These are phyloP conservation scores for Hypomecis punctinalis DNA, from an alignment of 2,888 invertebrate species.

Conservation along the genomic window DNA sequence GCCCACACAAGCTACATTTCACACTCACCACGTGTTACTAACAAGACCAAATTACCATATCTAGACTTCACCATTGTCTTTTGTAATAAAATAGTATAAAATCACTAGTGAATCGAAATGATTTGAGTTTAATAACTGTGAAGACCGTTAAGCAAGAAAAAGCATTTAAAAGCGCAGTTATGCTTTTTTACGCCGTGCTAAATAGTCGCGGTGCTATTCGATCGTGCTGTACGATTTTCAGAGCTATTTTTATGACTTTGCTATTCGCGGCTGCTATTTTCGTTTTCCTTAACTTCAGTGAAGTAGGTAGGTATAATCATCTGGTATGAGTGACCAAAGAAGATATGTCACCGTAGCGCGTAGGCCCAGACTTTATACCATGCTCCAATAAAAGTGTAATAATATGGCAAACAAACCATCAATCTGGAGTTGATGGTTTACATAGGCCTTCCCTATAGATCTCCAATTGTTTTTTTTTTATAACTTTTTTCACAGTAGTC, in stretches of 20 bases:
- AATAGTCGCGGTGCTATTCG: constrained; percentile 10
- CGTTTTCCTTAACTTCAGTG: too few relatives aligned
- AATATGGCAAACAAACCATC: too few relatives aligned
- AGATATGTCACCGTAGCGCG: too few relatives aligned
- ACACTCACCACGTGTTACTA: constrained; percentile 16
- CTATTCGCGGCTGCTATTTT: background rate
- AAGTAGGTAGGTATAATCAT: too few relatives aligned
- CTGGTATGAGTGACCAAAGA: too few relatives aligned
- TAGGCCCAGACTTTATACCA: too few relatives aligned
- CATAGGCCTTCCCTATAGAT: too few relatives aligned
- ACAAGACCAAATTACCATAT: constrained; percentile 36
- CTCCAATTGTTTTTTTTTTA: too few relatives aligned
- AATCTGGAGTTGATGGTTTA: too few relatives aligned
- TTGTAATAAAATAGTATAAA: constrained; percentile 35
- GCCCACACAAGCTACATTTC: constrained; percentile 12
- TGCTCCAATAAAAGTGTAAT: too few relatives aligned
- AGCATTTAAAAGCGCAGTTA: constrained; percentile 26
- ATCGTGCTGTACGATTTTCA: constrained; percentile 22
- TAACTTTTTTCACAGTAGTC: too few relatives aligned
- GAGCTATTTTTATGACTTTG: constrained; percentile 10
- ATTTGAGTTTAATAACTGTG: constrained; percentile 22
- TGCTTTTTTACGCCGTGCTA: constrained; percentile 10
- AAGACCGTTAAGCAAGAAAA: constrained; percentile 23
- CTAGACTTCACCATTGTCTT: constrained; percentile 42
- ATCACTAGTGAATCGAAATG: constrained; percentile 32